Evolutionary conservation across 1,140 invertebrate species (phyloP).

Genomic region (Neodiprion fabricii): DNA sequence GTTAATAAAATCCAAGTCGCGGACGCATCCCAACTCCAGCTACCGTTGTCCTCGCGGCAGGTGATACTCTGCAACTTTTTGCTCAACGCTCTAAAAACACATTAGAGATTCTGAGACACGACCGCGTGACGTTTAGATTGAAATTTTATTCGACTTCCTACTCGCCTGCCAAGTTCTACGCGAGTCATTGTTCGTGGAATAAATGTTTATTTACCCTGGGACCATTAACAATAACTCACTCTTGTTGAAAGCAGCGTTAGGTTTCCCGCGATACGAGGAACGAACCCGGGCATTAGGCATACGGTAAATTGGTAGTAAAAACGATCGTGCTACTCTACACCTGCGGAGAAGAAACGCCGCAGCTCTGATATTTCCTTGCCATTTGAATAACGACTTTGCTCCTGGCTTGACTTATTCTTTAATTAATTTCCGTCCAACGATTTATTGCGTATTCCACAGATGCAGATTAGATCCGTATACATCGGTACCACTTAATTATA

Average conservation of each 20-base stretch:
- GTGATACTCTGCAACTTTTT: background rate
- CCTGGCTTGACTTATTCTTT: constrained; percentile 7
- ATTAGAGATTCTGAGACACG: background rate
- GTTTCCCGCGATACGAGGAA: background rate
- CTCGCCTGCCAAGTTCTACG: background rate
- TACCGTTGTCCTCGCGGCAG: background rate
- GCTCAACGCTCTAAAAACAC: background rate
- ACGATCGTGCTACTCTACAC: background rate
- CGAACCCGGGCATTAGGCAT: background rate
- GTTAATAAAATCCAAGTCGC: background rate
- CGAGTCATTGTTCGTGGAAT: constrained; percentile 1
- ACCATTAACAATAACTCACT: background rate
- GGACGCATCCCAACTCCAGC: background rate
- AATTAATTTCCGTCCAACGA: background rate
- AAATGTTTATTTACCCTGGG: background rate
- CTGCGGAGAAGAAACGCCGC: background rate
- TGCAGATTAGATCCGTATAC: constrained; percentile 7
- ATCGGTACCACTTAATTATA: constrained; percentile 3
- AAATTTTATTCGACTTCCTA: constrained; percentile 5
- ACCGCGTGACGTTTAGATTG: background rate
- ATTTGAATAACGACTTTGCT: constrained; percentile 3
- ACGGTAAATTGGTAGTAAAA: background rate
- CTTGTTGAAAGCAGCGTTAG: background rate
- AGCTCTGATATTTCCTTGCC: background rate
- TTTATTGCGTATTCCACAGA: constrained; percentile 1